Conservation (phyloP, 2,797 vertebrate genomes). For the Morelia viridis region DNA sequence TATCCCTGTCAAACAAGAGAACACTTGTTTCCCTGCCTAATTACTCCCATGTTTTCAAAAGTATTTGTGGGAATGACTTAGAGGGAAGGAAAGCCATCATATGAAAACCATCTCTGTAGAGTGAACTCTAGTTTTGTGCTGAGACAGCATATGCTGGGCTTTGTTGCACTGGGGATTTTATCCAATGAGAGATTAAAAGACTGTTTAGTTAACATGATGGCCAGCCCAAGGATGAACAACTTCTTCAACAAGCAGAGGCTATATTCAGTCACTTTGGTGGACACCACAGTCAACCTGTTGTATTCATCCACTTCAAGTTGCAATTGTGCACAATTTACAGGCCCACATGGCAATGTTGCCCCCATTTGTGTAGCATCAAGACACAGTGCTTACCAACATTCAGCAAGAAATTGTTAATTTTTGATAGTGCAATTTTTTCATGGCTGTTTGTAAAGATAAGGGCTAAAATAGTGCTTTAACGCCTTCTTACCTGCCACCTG, state of each 20-base stretch:
- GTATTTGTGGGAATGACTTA: background rate
- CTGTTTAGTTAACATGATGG: background rate
- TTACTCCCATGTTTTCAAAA: background rate
- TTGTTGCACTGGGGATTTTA: background rate
- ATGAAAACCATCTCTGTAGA: background rate
- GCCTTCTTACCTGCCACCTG: background rate
- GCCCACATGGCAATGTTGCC: background rate
- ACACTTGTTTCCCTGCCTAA: background rate
- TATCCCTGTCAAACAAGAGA: background rate
- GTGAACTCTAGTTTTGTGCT: background rate
- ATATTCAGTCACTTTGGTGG: background rate
- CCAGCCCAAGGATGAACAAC: background rate
- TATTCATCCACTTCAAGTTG: background rate
- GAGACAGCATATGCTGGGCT: background rate
- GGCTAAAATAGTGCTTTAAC: background rate
- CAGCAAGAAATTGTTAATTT: background rate
- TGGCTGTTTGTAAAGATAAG: background rate
- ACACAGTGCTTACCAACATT: background rate
- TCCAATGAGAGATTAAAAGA: background rate
- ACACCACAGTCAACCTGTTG: background rate
- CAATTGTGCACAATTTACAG: background rate
- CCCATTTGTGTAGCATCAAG: background rate
- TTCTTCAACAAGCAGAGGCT: background rate
- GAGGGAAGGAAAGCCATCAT: background rate
- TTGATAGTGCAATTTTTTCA: background rate